These are phyloP conservation scores for Trachelus iudaicus DNA, from an alignment of 2,888 invertebrate species.

Conservation along the genomic window DNA sequence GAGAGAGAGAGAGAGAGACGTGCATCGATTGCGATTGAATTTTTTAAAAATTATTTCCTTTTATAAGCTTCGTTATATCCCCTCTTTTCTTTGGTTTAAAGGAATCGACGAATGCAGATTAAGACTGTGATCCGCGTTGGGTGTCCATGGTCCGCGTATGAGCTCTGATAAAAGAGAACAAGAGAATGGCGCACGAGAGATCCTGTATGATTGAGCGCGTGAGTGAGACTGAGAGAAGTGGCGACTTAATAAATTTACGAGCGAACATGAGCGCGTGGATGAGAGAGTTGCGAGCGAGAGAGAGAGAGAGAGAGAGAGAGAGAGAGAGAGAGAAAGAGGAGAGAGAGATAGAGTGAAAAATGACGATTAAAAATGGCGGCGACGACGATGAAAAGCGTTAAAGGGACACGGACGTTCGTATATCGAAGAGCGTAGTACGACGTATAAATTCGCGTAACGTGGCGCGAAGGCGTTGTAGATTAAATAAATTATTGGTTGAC, in stretches of 20 bases:
- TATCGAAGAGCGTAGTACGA: background rate
- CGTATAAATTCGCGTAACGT: constrained; percentile 6
- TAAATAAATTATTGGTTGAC: constrained; percentile 62
- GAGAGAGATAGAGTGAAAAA: too few species aligned
- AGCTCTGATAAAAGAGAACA: constrained; percentile 41
- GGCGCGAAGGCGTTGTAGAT: constrained; percentile 25
- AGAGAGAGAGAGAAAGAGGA: background rate
- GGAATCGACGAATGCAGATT: constrained; percentile 52
- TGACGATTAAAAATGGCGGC: too few species aligned
- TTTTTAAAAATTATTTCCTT: too few species aligned
- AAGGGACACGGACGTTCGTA: too few species aligned
- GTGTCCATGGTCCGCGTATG: constrained; percentile 60
- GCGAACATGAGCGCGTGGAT: constrained; percentile 4
- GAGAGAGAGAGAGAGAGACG: too few species aligned
- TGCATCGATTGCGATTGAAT: too few species aligned
- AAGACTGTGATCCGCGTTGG: constrained; percentile 64
- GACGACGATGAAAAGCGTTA: too few species aligned
- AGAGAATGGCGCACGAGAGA: constrained; percentile 11
- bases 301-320: background rate
- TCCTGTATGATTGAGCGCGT: constrained; percentile 18
- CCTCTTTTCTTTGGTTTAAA: too few species aligned
- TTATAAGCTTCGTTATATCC: too few species aligned
- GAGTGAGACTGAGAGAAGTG: constrained; percentile 19
- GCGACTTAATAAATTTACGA: constrained; percentile 15
- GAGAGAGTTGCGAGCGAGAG: background rate